These are phyloP conservation scores for Penaeus japonicus DNA, from an alignment of 1,140 invertebrate genomes.

Conservation along the genomic window DNA sequence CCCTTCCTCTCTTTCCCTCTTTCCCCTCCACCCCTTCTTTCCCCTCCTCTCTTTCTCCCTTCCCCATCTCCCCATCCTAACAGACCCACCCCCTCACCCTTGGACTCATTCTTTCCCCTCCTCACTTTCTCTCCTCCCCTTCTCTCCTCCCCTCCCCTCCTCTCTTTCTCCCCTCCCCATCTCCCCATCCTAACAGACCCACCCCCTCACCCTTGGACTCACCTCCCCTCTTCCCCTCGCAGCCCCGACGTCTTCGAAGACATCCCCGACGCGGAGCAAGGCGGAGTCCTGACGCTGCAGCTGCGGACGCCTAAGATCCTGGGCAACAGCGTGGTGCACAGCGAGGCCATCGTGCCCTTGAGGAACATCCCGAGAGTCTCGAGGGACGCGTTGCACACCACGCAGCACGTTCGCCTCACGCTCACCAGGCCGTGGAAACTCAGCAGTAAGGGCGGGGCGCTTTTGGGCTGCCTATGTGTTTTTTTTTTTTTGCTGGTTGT, in stretches of 20 bases:
- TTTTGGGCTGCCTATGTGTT: not conserved
- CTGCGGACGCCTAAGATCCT: slow-evolving; percentile 21
- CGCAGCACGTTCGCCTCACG: slow-evolving; percentile 4
- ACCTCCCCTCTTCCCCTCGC: not conserved
- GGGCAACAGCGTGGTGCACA: slow-evolving; percentile 15
- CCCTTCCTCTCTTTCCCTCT: no score
- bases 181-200: no score
- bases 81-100: no score
- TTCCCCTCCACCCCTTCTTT: no score
- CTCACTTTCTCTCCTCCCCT: no score
- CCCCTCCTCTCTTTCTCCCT: no score
- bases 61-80: no score
- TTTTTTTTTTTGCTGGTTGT: no score
- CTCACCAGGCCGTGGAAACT: slow-evolving; percentile 34
- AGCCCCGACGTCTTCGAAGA: not conserved
- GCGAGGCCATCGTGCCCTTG: slow-evolving; percentile 27
- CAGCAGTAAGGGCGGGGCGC: not conserved
- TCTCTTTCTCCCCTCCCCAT: no score
- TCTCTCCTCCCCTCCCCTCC: no score
- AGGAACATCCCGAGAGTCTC: not conserved
- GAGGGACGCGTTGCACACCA: not conserved
- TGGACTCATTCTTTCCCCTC: no score
- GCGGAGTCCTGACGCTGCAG: slow-evolving; percentile 34
- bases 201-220: no score
- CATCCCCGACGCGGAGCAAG: not conserved